A percentile compares a stretch with the other conserved stretches of the same genome.
Evolutionary conservation across 1,140 invertebrate species (phyloP).

Genomic region (Condylostylus longicornis): DNA sequence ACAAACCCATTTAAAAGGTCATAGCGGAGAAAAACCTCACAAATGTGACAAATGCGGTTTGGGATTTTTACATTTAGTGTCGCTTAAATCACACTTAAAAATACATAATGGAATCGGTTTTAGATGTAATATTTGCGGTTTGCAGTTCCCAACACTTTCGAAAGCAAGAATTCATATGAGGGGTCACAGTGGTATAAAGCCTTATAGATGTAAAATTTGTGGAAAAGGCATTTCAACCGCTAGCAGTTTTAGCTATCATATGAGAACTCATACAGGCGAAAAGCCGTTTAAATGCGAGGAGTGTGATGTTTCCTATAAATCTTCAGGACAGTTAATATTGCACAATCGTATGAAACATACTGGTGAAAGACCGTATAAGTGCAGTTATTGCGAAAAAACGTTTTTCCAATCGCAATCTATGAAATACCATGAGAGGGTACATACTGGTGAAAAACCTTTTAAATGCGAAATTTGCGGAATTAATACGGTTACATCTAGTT

Average conservation of each 20-base stretch:
- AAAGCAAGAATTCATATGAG: too few species aligned
- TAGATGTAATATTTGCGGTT: too few species aligned
- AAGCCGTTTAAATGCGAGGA: constrained; percentile 26
- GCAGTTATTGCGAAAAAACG: too few species aligned
- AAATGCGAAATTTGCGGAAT: constrained; percentile 26
- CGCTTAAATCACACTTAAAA: constrained; percentile 8
- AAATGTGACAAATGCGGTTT: constrained; percentile 42
- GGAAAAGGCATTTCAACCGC: too few species aligned
- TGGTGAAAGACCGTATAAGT: constrained; percentile 23
- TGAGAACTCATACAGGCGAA: constrained; percentile 24
- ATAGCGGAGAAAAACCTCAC: constrained; percentile 56
- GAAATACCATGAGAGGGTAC: too few species aligned
- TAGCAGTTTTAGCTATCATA: too few species aligned
- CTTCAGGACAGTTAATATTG: too few species aligned
- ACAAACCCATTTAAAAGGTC: constrained; percentile 37
- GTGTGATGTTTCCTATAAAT: neutral
- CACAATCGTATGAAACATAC: constrained; percentile 29
- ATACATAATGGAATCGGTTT: too few species aligned
- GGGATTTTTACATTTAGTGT: constrained; percentile 31
- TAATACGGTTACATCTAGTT: constrained; percentile 57
- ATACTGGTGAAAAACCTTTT: constrained; percentile 25
- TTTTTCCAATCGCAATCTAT: too few species aligned
- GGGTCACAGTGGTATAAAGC: too few species aligned
- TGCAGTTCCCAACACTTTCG: too few species aligned
- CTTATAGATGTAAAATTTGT: constrained; percentile 37